Base-by-base conservation (phyloP, 1,140 invertebrate species). In the Gonioctena quinquepunctata region DNA sequence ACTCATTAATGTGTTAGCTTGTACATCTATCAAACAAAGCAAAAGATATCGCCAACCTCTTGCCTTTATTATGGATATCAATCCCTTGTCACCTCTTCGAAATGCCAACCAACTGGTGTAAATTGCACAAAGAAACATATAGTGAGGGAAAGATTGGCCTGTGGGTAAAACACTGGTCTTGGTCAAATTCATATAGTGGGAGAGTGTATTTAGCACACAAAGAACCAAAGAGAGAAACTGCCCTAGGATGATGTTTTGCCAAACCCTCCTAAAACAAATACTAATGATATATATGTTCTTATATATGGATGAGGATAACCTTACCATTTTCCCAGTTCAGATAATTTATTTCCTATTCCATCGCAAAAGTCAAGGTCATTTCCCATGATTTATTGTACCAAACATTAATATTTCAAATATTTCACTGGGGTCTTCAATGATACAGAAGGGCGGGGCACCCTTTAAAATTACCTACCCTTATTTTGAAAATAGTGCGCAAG, bases 61-160 rank as follows among this genome's bases (percentile, higher is more conserved):
- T 18, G 87, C 86, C 81, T 87, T 88, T 77, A 94, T 86, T n/a
- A 93, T 87, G 5, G 88, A 84, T 57, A 88, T 82, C 49, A 91
- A 85, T 76, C 87, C 89, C 76, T 84, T 88, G 64, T 87, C 89
- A 66, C 86, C 86, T 56, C 87, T 84, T 61, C 90, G 87, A 83
- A 90, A 93, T 0, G 92, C 89, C 76, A 94, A 83, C 81, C 89
- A 89, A 57, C 91, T 91, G 25, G 90, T 91, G 78, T 92, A 95
- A 59, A 93, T 87, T 71, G 93, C 80, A 78, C 92, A 92, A 73
- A 95, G 85, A 71, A 92, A 85, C 63, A 90, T 84, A 82, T 95
- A 95, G 67, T 92, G 92, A n/a, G 93, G 86, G 76, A 95, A 89
- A 77, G 91, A 91, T 83, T 94, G 93, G 56, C 89, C 92, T 79